These are phyloP conservation scores for Aptenodytes forsteri DNA, from an alignment of 2,113 vertebrate genomes.

Conservation along the genomic window DNA sequence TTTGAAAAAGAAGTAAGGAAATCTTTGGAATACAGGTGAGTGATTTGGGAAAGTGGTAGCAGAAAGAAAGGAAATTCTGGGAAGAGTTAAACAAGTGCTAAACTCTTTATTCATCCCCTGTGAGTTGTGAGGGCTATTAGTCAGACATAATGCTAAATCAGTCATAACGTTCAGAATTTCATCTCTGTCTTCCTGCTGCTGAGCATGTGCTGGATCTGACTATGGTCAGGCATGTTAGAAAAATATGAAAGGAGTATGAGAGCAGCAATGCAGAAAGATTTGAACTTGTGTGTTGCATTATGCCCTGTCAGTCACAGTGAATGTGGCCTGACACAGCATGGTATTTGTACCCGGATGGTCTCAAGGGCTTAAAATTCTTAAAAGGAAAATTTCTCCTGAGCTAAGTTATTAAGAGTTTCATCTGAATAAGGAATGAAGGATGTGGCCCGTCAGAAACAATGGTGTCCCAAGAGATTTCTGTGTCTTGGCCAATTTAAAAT, in stretches of 20 bases:
- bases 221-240: neutral
- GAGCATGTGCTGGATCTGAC: neutral
- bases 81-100: neutral
- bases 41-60: neutral
- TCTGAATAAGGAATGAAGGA: neutral
- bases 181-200: neutral
- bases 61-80: neutral
- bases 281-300: slow-evolving; percentile 6
- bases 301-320: slow-evolving; percentile 17
- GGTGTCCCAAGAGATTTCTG: neutral
- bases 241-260: neutral
- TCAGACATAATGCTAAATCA: neutral
- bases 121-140: neutral
- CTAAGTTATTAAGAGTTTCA: neutral
- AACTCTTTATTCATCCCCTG: neutral
- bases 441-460: neutral
- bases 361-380: slow-evolving; percentile 36
- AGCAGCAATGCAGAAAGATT: slow-evolving; percentile 27
- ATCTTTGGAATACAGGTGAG: neutral
- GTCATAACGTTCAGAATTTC: neutral
- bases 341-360: neutral
- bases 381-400: slow-evolving; percentile 12
- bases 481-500: slow-evolving; percentile 20
- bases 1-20: neutral
- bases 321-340: slow-evolving; percentile 14